phyloP scores from a whole-genome alignment of 2,113 vertebrate genomes.

The Grantiella picta region DNA sequence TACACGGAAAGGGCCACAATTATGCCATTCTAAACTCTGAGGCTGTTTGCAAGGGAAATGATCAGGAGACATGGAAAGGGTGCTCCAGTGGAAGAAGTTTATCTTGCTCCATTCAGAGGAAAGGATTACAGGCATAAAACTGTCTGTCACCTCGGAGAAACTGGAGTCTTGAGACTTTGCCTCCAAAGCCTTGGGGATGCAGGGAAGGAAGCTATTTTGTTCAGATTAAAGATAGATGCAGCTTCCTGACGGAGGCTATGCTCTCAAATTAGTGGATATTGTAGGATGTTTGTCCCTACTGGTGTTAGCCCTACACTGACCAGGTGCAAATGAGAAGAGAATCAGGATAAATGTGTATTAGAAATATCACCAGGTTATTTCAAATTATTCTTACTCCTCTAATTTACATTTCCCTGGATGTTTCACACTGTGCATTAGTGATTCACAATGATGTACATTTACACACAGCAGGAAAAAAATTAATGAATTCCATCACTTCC shows the following conservation, averaged over 20 bases:
- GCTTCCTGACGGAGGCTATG: background rate
- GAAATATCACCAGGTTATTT: background rate
- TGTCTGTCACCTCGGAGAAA: background rate
- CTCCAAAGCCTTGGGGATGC: background rate
- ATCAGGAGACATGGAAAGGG: background rate
- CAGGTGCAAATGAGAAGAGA: background rate
- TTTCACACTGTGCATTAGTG: background rate
- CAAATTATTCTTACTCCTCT: background rate
- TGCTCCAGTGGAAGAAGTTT: background rate
- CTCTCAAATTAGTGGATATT: background rate
- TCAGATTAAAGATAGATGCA: background rate
- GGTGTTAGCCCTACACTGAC: background rate
- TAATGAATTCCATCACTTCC: slow-evolving; percentile 28
- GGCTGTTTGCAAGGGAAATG: background rate
- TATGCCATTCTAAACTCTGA: background rate
- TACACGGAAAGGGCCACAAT: background rate
- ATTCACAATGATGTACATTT: slow-evolving; percentile 1
- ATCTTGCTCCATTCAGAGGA: background rate
- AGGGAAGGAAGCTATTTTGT: background rate
- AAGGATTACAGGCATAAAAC: slow-evolving; percentile 26
- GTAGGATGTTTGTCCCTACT: background rate
- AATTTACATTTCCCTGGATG: background rate
- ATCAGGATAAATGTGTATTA: background rate
- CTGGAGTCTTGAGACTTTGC: background rate
- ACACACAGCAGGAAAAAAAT: slow-evolving; percentile 21